Evolutionary conservation across 2,113 vertebrate genomes (phyloP), one percentile per base, ranked within the genome.

Genomic region (Pteronura brasiliensis): DNA sequence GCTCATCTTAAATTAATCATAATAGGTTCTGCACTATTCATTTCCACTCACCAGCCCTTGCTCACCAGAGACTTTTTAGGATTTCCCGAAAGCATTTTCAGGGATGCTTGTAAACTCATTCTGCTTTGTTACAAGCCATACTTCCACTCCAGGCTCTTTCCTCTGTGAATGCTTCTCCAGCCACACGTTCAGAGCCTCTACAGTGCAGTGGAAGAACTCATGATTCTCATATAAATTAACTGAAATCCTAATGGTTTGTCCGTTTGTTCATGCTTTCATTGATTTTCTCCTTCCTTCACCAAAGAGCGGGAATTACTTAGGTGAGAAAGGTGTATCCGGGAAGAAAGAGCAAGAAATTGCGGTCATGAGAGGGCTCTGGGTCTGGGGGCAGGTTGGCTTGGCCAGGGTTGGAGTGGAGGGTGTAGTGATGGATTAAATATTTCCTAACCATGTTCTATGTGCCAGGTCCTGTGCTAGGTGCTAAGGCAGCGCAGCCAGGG

Each of bases 281-380:
- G 90, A 72, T 34, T 85, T 79, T n/a, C 59, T 72, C 83, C 18
- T 71, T 86, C 44, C 36, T 57, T 95, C 84, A 80, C 42, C 88
- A 34, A 59, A 83, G 23, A 65, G 42, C 65, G 84, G 52, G 82
- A 90, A 88, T 59, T 44, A 44, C 76, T 71, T 71, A 69, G 71
- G 42, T 36, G 52, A 85, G 63, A 81, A 79, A 88, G 79, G 3
- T 47, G 7, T 71, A 20, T 44, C 49, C 71, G 65, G 90, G 59
- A 81, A 92, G 91, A 80, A 61, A 57, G 15, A 69, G 52, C n/a
- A 96, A 76, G 69, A 79, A 59, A n/a, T 80, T 34, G 12, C 71
- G 65, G 69, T 93, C 59, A 42, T 5, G 59, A 67, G n/a, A 79
- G 23, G 49, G 25, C 23, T 9, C 49, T 20, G 57, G 71, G 36